A percentile compares a stretch with the other conserved stretches of the same genome.
Evolutionary conservation across 2,888 invertebrate genomes (phyloP).

Genomic region (Drosophila mimetica): DNA sequence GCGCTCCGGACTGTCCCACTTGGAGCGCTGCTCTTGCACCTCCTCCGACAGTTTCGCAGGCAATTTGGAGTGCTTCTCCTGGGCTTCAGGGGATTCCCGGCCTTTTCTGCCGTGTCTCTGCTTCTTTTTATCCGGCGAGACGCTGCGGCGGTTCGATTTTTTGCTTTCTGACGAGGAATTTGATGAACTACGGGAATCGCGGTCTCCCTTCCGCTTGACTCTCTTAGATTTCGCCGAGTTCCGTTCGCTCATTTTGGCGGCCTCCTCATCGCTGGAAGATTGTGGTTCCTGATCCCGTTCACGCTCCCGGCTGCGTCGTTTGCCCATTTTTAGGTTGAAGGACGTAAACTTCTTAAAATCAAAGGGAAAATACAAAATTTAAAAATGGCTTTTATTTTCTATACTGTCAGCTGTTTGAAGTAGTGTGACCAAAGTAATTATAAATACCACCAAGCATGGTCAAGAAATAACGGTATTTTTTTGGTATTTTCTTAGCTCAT

Average conservation of each 20-base stretch:
- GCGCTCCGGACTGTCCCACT: slow-evolving; percentile 79
- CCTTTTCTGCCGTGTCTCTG: slow-evolving; percentile 7
- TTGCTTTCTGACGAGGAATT: slow-evolving; percentile 20
- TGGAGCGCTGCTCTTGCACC: slow-evolving; percentile 69
- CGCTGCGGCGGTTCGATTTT: slow-evolving; percentile 5
- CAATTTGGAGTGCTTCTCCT: slow-evolving; percentile 12
- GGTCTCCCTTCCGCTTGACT: slow-evolving; percentile 24
- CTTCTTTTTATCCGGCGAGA: slow-evolving; percentile 8
- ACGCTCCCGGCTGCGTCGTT: slow-evolving; percentile 26
- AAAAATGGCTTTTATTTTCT: background rate
- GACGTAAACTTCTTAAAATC: background rate
- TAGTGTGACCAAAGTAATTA: background rate
- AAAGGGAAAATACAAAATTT: background rate
- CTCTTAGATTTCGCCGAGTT: slow-evolving; percentile 1
- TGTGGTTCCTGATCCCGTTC: slow-evolving; percentile 22
- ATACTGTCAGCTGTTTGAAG: background rate
- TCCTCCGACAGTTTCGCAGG: slow-evolving; percentile 62
- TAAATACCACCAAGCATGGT: background rate
- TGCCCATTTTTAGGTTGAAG: slow-evolving; percentile 8
- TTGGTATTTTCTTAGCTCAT: too few species aligned
- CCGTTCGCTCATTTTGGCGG: slow-evolving; percentile 6
- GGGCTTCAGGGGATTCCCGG: background rate
- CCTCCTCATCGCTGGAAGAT: slow-evolving; percentile 18
- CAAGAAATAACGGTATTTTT: too few species aligned
- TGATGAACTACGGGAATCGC: slow-evolving; percentile 36